These are phyloP conservation scores for Siniperca obscura DNA, from an alignment of 2,797 vertebrate species.

Conservation along the genomic window DNA sequence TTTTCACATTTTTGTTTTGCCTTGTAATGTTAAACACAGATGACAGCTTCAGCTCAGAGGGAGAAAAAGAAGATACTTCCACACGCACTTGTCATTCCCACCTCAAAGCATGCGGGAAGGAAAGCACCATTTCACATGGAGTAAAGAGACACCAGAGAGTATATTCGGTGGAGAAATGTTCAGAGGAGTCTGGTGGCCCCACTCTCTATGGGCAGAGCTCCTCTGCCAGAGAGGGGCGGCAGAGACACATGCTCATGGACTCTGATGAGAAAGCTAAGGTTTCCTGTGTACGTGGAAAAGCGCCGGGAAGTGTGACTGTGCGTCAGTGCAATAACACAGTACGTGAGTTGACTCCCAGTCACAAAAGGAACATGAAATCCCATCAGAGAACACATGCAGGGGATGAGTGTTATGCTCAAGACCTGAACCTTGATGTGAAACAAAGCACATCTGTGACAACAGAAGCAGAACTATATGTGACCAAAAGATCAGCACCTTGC, in stretches of 20 bases:
- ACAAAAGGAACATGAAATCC: constrained; percentile 28
- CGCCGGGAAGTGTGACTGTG: constrained; percentile 26
- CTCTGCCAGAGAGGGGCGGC: constrained; percentile 26
- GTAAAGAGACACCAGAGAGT: constrained; percentile 26
- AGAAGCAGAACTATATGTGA: constrained; percentile 44
- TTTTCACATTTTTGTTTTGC: constrained; percentile 18
- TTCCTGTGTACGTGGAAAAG: constrained; percentile 31
- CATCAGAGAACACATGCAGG: constrained; percentile 19
- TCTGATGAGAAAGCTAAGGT: constrained; percentile 44
- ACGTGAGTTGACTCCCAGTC: constrained; percentile 7
- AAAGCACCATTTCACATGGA: constrained; percentile 19
- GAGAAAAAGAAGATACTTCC: constrained; percentile 35
- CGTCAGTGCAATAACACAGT: constrained; percentile 42
- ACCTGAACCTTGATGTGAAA: constrained; percentile 26
- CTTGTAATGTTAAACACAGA: constrained; percentile 49
- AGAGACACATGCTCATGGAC: constrained; percentile 30
- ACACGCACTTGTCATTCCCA: constrained; percentile 10
- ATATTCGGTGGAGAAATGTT: constrained; percentile 38
- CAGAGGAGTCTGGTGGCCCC: constrained; percentile 18
- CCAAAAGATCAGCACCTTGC: constrained; percentile 50
- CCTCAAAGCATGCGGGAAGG: constrained; percentile 27
- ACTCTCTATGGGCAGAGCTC: constrained; percentile 34
- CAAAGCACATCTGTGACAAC: constrained; percentile 54
- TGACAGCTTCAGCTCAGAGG: constrained; percentile 44
- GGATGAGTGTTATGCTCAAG: constrained; percentile 1